Evolutionary conservation across 1,140 invertebrate genomes (phyloP), one percentile per base, ranked within the genome.

Genomic region (Ceratosolen fusciceps): DNA sequence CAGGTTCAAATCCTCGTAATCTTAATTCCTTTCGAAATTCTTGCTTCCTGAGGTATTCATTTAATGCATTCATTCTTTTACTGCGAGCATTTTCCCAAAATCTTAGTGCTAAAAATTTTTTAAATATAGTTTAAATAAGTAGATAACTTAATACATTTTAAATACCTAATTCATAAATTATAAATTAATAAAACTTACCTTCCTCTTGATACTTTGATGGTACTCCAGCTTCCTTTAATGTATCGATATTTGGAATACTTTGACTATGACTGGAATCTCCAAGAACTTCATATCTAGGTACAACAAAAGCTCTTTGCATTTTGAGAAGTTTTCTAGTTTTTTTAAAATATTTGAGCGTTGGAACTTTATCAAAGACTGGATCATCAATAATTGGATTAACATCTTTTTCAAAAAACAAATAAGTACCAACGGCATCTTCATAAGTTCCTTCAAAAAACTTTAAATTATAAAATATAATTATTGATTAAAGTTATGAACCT

Each of bases 311-410:
- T 49, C 91, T 85, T 73, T 91, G 88, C 85, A 92, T 92, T 84
- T 87, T 89, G 1, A 92, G 83, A 7, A 91, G 39, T 84, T 92
- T 92, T 49, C 88, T 88, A 0, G 91, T 91, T 86, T 92, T 92
- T 21, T 85, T 85, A 43, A 88, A 84, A 83, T 91, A 92, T 80
- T 90, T 89, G 37, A 92, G 67, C 26, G 84, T 88, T 21, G 89
- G 85, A 12, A 83, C 76, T n/a, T 82, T 83, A 79, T 92, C 91
- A 77, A 90, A 92, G 16, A 91, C 80, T 8, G 88, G 87, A 83
- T 92, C 91, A 52, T 90, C 84, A 4, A 89, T 79, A 2, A 62
- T 52, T 1, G 84, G 84, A 78, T 89, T 86, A 2, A 86, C 82
- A 47, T 91, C 88, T 67, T 90, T 89, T 75, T 91, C 88, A 49